Evolutionary conservation across 2,888 invertebrate species (phyloP), one percentile per base, ranked within the genome.

Genomic region (Leucophenga montana): DNA sequence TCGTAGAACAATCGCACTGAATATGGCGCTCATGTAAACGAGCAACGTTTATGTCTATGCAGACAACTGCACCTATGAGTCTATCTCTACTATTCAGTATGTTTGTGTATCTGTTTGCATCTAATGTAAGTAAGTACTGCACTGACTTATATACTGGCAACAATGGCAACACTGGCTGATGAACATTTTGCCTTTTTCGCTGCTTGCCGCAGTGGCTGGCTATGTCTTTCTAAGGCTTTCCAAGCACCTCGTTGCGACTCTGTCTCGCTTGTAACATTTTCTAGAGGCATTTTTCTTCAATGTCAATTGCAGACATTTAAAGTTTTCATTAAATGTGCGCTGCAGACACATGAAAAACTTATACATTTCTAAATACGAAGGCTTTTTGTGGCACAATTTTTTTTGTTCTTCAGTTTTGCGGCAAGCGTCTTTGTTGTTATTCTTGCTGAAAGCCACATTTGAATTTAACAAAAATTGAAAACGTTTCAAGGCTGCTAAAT

Each of bases 231-330:
- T 74, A 33, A 18, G 56, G 16, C 22, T 54, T 56, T 46, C 56
- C 64, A 48, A 65, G 70, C 70, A 57, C 68, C 73, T 67, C 75
- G 78, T 77, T 73, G 75, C 75, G 77, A 75, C 82, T 83, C 78
- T 76, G 73, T 75, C 77, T 71, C 77, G 79, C 77, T 78, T 82
- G 71, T 66, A 73, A 39, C 65, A 39, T 39, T 39, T 39, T 39
- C 39, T 39, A 39, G 39, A 39, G 39, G 39, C 39, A 39, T 39
- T 39, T 39, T 39, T 39, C 79, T 74, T 71, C 74, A 81, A 81
- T 81, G 81, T 83, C 81, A 82, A 82, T 82, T 82, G 81, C 81
- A 82, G 79, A 77, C 83, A 79, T 82, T 82, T 78, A 75, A 81
- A 80, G 84, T 79, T 81, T 81, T 75, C 71, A 75, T 79, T 71